A percentile compares a stretch with the other conserved stretches of the same genome.
These are phyloP conservation scores for Athene noctua DNA, from an alignment of 2,113 vertebrate species.

Conservation along the genomic window DNA sequence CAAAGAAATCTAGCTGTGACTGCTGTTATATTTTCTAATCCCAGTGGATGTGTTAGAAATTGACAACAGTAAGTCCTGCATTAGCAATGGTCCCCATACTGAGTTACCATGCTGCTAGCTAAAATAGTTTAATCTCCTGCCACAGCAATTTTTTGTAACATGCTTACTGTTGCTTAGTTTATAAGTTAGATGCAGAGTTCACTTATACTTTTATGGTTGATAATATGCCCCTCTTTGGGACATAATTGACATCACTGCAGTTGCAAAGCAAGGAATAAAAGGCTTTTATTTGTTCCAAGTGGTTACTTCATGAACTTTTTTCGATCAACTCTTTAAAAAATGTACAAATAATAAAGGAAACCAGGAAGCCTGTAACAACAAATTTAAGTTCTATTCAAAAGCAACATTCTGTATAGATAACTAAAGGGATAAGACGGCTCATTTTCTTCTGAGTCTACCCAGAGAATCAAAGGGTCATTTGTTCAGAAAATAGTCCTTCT, in stretches of 20 bases:
- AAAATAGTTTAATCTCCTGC: constrained; percentile 49
- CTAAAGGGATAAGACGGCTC: background rate
- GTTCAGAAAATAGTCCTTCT: background rate
- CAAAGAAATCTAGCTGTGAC: constrained; percentile 12
- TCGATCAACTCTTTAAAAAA: background rate
- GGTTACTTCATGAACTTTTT: background rate
- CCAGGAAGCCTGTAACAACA: background rate
- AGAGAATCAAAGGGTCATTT: background rate
- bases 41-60: background rate
- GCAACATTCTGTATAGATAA: background rate
- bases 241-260: constrained; percentile 3
- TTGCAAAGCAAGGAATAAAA: background rate
- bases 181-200: constrained; percentile 7
- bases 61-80: background rate
- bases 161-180: constrained; percentile 24
- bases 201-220: background rate
- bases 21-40: constrained; percentile 23
- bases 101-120: constrained; percentile 48
- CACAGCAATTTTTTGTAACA: background rate
- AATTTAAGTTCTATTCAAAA: background rate
- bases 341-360: background rate
- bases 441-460: background rate
- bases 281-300: background rate
- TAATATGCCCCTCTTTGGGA: constrained; percentile 26
- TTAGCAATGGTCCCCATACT: constrained; percentile 29